Base-by-base conservation (phyloP, 2,797 vertebrate genomes). In the Hypotaenidia philippensis region DNA sequence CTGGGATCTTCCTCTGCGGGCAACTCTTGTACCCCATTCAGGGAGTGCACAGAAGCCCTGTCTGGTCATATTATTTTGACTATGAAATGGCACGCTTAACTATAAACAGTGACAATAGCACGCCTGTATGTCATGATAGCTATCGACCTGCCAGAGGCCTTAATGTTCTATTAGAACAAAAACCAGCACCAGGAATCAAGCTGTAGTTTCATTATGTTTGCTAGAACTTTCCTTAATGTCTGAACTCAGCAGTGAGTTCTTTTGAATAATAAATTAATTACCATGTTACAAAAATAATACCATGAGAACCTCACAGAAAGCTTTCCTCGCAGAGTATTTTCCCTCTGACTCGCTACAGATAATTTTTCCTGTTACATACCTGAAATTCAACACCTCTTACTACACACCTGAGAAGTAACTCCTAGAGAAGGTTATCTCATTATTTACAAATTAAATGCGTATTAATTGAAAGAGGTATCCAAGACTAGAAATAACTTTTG, bases 401-500 rank as follows among this genome's bases (percentile, higher is more conserved):
- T 65, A 52, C 25, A 68, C 34, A 81, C 60, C 63, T 91, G 29
- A 50, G 55, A 94, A 96, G 2, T 18, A 72, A 29, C 55, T 93
- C 50, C 78, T 75, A 38, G 84, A 90, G 60, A 89, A 83, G 27
- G 27, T 34, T 36, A 49, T 68, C 59, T 26, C 29, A 40, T 75
- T 89, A 89, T 89, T 97, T 92, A 74, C 75, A 80, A 40, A 55
- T 74, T 65, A 76, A 75, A 78, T 47, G 34, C 22, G 8, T 81
- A 36, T 75, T 95, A 88, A 76, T 87, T 96, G 89, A 96, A 96
- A 95, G n/a, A 32, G 75, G 23, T 4, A 1, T 69, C 69, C 72
- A 45, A 94, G 63, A 80, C 75, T 69, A 91, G 90, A 93, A 95
- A 93, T 95, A 94, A 90, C 69, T 72, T 90, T 50, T 5, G 34